Conservation (phyloP, 2,113 vertebrate genomes). For the Platichthys stellatus region DNA sequence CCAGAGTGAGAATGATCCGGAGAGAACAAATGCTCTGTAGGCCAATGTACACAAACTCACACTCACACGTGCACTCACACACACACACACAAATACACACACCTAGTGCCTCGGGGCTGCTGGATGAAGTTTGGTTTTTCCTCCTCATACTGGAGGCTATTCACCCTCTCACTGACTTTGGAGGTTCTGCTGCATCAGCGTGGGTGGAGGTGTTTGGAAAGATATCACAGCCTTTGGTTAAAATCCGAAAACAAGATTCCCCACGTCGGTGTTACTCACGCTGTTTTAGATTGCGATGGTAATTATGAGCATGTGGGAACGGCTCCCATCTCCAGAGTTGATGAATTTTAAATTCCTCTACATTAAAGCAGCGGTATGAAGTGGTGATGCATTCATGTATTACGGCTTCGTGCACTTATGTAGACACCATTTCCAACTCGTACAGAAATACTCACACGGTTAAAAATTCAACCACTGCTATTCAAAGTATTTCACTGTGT, state of each 20-base stretch:
- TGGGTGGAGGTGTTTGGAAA: conserved; percentile 47
- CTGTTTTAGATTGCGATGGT: not conserved
- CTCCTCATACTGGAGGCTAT: conserved; percentile 66
- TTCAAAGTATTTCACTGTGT: not conserved
- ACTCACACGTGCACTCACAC: conserved; percentile 7
- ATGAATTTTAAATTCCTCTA: not conserved
- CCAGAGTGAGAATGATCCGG: conserved; percentile 11
- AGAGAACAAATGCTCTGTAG: conserved; percentile 37
- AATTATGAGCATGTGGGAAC: conserved; percentile 1
- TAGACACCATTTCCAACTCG: not conserved
- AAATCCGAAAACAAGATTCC: conserved; percentile 1
- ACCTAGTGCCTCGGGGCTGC: conserved; percentile 42
- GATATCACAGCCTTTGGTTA: conserved; percentile 32
- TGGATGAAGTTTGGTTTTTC: conserved; percentile 66
- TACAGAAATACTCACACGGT: not conserved
- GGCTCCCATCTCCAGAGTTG: not conserved
- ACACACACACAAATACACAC: not conserved
- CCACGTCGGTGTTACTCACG: not conserved
- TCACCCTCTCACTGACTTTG: conserved; percentile 67
- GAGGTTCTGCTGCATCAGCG: conserved; percentile 56
- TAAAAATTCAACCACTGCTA: not conserved
- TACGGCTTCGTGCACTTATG: not conserved
- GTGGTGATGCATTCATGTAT: not conserved
- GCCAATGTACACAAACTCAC: conserved; percentile 16
- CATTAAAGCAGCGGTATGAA: not conserved